Percentiles rank a stretch among this genome's conserved stretches.
These are phyloP conservation scores for Metalampra italica DNA, from an alignment of 2,888 invertebrate genomes.

Conservation along the genomic window DNA sequence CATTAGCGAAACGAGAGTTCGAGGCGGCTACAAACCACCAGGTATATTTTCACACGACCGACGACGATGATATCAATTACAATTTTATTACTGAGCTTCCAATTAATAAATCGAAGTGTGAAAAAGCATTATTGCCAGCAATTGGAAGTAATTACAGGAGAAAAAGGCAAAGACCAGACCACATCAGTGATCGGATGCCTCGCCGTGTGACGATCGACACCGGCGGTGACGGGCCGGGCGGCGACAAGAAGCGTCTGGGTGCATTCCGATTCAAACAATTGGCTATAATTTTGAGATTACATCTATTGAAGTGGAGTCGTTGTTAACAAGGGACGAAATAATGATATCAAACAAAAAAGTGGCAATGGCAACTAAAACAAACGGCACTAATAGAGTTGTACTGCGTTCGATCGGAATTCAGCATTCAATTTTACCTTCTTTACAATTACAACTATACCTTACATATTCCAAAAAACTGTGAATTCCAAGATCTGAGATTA, in stretches of 20 bases:
- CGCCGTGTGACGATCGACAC: constrained; percentile 42
- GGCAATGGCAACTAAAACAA: no score
- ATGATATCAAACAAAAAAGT: no score
- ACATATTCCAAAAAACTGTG: no score
- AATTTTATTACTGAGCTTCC: neutral
- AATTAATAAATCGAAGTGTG: neutral
- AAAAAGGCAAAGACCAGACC: constrained; percentile 1
- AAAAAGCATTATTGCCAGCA: constrained; percentile 2
- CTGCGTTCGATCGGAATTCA: no score
- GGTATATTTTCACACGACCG: neutral
- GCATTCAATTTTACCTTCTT: no score
- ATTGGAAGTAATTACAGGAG: constrained; percentile 4
- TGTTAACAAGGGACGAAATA: no score
- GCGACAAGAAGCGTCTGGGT: constrained; percentile 35
- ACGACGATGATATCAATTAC: neutral
- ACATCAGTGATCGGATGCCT: neutral
- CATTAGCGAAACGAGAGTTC: no score
- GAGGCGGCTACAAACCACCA: no score
- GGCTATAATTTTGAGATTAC: constrained; percentile 28
- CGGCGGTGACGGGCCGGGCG: constrained; percentile 40
- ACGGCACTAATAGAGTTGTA: no score
- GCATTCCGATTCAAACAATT: constrained; percentile 49
- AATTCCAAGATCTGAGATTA: no score
- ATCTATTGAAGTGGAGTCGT: neutral
- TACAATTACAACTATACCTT: no score